Base-by-base conservation (phyloP, 2,113 vertebrate genomes). In the Sceloporus tristichus region DNA sequence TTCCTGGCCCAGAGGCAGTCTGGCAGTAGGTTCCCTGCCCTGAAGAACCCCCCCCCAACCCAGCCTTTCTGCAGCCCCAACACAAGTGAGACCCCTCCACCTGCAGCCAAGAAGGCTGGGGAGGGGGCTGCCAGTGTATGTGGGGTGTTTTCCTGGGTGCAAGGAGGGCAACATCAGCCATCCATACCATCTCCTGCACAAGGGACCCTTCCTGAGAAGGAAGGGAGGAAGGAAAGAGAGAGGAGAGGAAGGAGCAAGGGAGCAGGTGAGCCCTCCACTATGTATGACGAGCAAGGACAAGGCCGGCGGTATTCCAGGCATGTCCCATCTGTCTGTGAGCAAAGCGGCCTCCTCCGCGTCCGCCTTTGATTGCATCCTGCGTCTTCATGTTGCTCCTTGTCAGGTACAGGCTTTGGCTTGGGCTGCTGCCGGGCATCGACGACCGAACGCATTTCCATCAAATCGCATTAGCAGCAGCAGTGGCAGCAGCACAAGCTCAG, bases 381-480 rank as follows among this genome's bases (percentile, higher is more conserved):
- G 25, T 19, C 81, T 70, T n/a, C 0, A 0, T 23, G 40, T 88
- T 0, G 0, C 80, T 82, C 87, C 81, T 90, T 76, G 9, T 56
- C 91, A 54, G 91, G 89, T 68, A 73, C 74, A 86, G 74, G 5
- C 40, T 59, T 29, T 19, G 18, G 70, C 34, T 48, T 48, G 42
- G 82, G 21, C 82, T 4, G 9, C 78, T 11, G 9, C 78, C 23
- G 82, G 56, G 29, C 54, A 0, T 29, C 38, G 89, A 54, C 0
- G 0, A 13, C 73, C 0, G 0, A 0, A 0, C 0, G 0, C 13
- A 0, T 86, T 90, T 48, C 4, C 85, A 75, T 87, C 91, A 68
- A 3, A 40, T 11, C 10, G 42, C 1, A 9, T 6, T 2, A 70
- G 3, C 0, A 0, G 13, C 0, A 0, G 18, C 5, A 0, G 19